These are phyloP conservation scores for Ctenicera cuprea DNA, from an alignment of 2,888 invertebrate species.

Conservation along the genomic window DNA sequence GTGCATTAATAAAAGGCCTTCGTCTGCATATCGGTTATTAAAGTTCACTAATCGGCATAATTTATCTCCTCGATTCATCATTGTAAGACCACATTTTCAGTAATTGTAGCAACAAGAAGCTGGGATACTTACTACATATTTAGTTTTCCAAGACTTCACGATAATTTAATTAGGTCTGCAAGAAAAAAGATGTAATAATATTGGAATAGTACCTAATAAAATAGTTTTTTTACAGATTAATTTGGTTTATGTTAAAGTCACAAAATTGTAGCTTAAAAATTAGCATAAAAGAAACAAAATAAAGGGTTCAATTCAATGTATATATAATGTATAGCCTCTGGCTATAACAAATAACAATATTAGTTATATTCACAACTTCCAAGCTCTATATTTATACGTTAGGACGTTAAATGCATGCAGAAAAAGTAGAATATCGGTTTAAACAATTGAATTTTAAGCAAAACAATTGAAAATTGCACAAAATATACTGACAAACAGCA, in stretches of 20 bases:
- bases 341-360: constrained; percentile 63
- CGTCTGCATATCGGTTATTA: constrained; percentile 3
- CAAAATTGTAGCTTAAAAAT: constrained; percentile 20
- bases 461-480: constrained; percentile 45
- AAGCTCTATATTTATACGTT: background rate
- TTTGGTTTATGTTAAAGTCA: background rate
- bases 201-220: background rate
- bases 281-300: constrained; percentile 38
- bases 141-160: constrained; percentile 70
- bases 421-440: constrained; percentile 21
- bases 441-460: constrained; percentile 7
- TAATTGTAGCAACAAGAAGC: background rate
- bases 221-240: background rate
- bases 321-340: constrained; percentile 64
- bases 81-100: background rate
- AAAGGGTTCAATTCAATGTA: constrained; percentile 31
- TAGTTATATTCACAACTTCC: constrained; percentile 36
- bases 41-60: background rate
- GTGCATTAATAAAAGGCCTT: constrained; percentile 20
- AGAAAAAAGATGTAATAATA: constrained; percentile 62
- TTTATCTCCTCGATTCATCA: background rate
- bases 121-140: constrained; percentile 78
- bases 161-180: constrained; percentile 69
- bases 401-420: constrained; percentile 40
- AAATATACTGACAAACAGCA: constrained; percentile 69